Percentiles rank a stretch among this genome's conserved stretches.
These are phyloP conservation scores for Lasioglossum oenotherae DNA, from an alignment of 2,888 invertebrate species.

Conservation along the genomic window DNA sequence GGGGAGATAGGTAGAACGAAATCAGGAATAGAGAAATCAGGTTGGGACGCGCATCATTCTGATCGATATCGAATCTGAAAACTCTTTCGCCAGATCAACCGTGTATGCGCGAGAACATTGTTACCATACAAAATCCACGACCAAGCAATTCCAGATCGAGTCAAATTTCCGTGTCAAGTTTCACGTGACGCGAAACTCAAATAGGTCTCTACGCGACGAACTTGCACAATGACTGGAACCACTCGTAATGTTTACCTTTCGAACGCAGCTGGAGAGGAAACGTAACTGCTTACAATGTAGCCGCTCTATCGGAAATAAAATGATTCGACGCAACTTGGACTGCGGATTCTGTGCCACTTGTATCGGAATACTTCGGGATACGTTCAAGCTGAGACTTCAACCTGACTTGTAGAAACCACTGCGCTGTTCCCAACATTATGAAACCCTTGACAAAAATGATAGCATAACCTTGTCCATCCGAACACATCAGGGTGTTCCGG, in stretches of 20 bases:
- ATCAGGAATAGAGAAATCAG: neutral
- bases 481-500: too few species aligned
- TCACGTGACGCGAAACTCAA: slow-evolving; percentile 3
- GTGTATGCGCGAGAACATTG: neutral
- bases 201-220: neutral
- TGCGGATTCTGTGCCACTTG: neutral
- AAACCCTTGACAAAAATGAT: too few species aligned
- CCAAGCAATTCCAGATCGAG: neutral
- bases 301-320: neutral
- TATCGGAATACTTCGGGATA: neutral
- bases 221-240: neutral
- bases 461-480: too few species aligned
- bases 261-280: neutral
- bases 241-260: neutral
- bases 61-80: slow-evolving; percentile 1
- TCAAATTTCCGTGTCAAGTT: slow-evolving; percentile 6
- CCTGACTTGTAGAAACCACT: too few species aligned
- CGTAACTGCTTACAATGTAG: neutral
- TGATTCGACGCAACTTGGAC: neutral
- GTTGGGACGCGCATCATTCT: neutral
- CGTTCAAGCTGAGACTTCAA: neutral
- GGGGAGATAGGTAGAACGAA: neutral
- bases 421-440: too few species aligned
- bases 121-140: neutral
- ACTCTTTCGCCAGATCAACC: neutral